phyloP scores from a whole-genome alignment of 2,113 vertebrate species.

The Camelus bactrianus region DNA sequence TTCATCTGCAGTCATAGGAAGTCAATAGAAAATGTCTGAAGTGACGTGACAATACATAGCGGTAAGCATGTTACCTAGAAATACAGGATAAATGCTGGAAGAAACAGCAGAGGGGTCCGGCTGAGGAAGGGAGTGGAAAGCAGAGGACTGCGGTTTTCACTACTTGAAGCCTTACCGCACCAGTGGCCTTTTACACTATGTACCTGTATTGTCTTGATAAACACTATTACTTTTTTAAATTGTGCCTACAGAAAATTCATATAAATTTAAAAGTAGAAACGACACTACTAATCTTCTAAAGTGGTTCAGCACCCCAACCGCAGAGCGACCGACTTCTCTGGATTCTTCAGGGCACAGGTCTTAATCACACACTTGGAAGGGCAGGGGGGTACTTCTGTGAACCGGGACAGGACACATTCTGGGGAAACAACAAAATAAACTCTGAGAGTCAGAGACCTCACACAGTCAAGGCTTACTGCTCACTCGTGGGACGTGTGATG shows the following conservation, averaged over 20 bases:
- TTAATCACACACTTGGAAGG: background rate
- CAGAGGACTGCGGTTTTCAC: background rate
- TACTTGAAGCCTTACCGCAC: background rate
- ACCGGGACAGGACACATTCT: background rate
- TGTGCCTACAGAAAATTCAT: background rate
- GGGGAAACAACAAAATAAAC: background rate
- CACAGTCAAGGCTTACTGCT: background rate
- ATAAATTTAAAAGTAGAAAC: background rate
- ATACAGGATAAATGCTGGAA: background rate
- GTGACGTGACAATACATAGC: too few relatives aligned
- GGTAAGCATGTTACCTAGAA: background rate
- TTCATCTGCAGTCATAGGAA: background rate
- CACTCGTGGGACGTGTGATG: fast-evolving
- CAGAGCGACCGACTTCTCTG: background rate
- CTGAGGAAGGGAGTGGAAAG: too few relatives aligned
- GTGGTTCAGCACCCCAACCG: background rate
- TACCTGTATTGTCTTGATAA: background rate
- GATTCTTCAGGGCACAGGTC: background rate
- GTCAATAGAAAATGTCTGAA: background rate
- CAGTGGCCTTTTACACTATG: background rate
- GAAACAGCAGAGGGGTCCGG: background rate
- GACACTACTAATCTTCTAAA: background rate
- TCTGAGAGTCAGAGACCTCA: background rate
- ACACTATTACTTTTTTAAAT: background rate
- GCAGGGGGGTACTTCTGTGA: background rate